A percentile compares a stretch with the other conserved stretches of the same genome.
Conservation (phyloP, 53 echinoderm and acorn worm genomes). For the Crossaster papposus region DNA sequence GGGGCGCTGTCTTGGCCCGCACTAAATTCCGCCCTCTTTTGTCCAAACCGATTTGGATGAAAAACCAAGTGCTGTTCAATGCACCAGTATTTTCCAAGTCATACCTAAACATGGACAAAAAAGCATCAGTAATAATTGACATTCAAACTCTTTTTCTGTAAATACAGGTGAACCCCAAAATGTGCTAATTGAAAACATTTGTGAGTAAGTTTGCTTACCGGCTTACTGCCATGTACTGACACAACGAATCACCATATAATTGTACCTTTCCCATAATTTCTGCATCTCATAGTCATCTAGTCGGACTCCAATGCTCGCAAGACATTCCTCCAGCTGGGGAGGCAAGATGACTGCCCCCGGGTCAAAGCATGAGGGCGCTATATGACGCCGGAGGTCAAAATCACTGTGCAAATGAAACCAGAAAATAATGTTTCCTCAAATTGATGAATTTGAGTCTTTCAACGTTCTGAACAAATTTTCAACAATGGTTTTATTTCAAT, state of each 20-base stretch:
- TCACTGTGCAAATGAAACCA: conserved; percentile 62
- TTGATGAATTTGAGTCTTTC: background rate
- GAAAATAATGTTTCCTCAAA: background rate
- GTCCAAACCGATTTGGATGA: conserved; percentile 84
- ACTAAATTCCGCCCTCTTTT: conserved; percentile 65
- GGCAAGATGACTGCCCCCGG: conserved; percentile 73
- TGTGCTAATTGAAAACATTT: no score
- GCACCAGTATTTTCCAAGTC: conserved; percentile 87
- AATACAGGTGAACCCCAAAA: no score
- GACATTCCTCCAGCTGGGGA: conserved; percentile 85
- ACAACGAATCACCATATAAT: no score
- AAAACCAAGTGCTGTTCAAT: conserved; percentile 78
- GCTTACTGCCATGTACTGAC: no score
- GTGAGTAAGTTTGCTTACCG: no score
- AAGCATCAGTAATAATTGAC: background rate
- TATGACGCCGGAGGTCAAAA: conserved; percentile 80
- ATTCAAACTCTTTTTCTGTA: background rate
- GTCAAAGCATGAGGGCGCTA: conserved; percentile 84
- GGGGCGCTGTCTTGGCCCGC: conserved; percentile 71
- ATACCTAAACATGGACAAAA: conserved; percentile 69
- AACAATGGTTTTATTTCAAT: background rate
- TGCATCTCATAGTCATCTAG: conserved; percentile 87
- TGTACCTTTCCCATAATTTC: conserved; percentile 85
- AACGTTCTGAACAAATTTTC: background rate
- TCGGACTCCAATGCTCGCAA: conserved; percentile 74